Evolutionary conservation across 2,113 vertebrate genomes (phyloP), one percentile per base, ranked within the genome.

Genomic region (Dolichallabes microphthalmus): DNA sequence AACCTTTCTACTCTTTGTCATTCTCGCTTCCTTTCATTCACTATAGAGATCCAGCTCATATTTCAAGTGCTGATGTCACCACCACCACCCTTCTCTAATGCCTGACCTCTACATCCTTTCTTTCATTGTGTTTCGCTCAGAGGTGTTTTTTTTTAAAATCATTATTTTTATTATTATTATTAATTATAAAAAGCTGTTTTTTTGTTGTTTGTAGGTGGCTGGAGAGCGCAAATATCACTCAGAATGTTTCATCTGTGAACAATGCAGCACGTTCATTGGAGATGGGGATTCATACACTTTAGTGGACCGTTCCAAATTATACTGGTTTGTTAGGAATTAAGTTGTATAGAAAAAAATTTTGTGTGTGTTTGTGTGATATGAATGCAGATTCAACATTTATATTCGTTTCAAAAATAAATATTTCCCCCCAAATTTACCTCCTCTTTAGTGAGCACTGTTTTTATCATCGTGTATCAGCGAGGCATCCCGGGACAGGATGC

Each of bases 161-260:
- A 39, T 39, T 39, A 39, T 39, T 45, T 8, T 45, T 45, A 45
- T 45, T 45, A 45, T 7, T 45, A 45, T 39, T 39, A 39, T 39
- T 39, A 39, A 3, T 45, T 8, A 45, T 45, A 30, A 66, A 35
- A n/a, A 20, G 63, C 11, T 61, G 57, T 30, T 76, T 89, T 79
- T 53, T 85, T 84, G 83, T 84, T 45, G 88, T 80, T 0, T 8
- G 0, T 89, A 99, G 98, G 97, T 98, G 89, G 98, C 97, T 0
- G 98, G 98, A 85, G 97, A 97, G 86, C 96, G 97, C 90, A 99
- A 97, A 90, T 99, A 97, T 88, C 98, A 99, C 91, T 97, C 98
- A 0, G 98, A 99, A 88, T 99, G 98, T 86, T 99, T 99, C 92
- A 95, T 93, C 86, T 99, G 98, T 92, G 93, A 95, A 80, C 95